Evolutionary conservation across 2,888 invertebrate species (phyloP).

Genomic region (Athetis lepigone): DNA sequence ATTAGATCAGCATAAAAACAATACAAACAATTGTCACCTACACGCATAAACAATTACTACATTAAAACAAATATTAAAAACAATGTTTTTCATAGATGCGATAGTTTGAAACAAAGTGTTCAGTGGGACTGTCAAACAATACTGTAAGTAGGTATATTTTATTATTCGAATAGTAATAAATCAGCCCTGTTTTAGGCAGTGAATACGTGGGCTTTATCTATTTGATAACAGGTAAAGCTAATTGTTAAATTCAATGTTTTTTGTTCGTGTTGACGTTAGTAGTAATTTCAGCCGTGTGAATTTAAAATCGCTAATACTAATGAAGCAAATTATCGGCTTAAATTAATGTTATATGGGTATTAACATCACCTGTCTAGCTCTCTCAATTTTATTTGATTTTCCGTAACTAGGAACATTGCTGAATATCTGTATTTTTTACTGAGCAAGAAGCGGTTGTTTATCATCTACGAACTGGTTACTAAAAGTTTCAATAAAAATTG

Average conservation of each 20-base stretch:
- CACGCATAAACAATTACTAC: conserved; percentile 48
- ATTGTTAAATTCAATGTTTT: conserved; percentile 40
- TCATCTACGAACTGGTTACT: background rate
- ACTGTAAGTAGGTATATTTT: conserved; percentile 6
- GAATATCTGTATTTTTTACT: background rate
- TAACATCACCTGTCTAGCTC: background rate
- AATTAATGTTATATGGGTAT: background rate
- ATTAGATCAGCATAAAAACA: conserved; percentile 30
- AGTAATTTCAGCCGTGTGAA: conserved; percentile 13
- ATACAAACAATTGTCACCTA: conserved; percentile 59
- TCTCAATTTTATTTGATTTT: no score
- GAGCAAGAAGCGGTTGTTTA: background rate
- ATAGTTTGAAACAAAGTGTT: conserved; percentile 47
- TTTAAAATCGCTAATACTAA: background rate
- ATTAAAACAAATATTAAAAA: conserved; percentile 41
- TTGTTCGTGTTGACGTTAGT: conserved; percentile 5
- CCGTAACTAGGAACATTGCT: no score
- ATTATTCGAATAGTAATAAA: conserved; percentile 58
- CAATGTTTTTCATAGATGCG: conserved; percentile 33
- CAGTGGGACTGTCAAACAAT: conserved; percentile 33
- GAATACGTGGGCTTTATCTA: conserved; percentile 52
- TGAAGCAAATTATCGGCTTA: background rate
- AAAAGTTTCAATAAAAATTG: background rate
- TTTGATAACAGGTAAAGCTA: conserved; percentile 34
- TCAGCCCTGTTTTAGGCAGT: conserved; percentile 36